Conservation (phyloP, 2,888 invertebrate genomes). For the Sarcophaga variegata region DNA sequence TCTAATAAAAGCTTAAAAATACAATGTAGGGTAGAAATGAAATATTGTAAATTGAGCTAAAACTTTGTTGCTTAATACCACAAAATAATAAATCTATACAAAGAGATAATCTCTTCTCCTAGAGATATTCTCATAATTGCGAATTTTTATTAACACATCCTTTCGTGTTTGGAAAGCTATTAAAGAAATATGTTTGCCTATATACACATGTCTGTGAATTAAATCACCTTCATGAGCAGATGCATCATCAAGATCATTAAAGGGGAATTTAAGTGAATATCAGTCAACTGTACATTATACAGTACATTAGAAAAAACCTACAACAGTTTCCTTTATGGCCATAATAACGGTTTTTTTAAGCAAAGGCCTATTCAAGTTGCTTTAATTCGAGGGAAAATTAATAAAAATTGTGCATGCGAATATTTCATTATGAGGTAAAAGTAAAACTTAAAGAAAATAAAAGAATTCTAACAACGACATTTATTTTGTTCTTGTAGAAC, state of each 20-base stretch:
- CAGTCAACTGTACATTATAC: slow-evolving; percentile 3
- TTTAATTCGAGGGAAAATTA: slow-evolving; percentile 6
- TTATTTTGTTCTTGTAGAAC: background rate
- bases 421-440: background rate
- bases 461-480: background rate
- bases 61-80: background rate
- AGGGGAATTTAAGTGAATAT: slow-evolving; percentile 29
- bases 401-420: background rate
- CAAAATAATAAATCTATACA: background rate
- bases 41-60: too few species aligned
- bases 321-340: slow-evolving; percentile 35
- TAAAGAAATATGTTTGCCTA: slow-evolving; percentile 52
- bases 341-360: slow-evolving; percentile 36
- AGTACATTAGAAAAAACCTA: background rate
- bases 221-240: slow-evolving; percentile 22
- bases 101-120: background rate
- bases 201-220: slow-evolving; percentile 18
- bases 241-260: slow-evolving; percentile 9
- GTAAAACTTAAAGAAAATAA: background rate
- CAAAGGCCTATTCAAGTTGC: slow-evolving; percentile 1
- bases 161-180: slow-evolving; percentile 60
- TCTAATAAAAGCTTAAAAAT: too few species aligned
- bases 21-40: too few species aligned
- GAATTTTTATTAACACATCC: slow-evolving; percentile 41
- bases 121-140: background rate